Conservation (phyloP, 2,797 vertebrate genomes). For the Podarcis siculus region DNA sequence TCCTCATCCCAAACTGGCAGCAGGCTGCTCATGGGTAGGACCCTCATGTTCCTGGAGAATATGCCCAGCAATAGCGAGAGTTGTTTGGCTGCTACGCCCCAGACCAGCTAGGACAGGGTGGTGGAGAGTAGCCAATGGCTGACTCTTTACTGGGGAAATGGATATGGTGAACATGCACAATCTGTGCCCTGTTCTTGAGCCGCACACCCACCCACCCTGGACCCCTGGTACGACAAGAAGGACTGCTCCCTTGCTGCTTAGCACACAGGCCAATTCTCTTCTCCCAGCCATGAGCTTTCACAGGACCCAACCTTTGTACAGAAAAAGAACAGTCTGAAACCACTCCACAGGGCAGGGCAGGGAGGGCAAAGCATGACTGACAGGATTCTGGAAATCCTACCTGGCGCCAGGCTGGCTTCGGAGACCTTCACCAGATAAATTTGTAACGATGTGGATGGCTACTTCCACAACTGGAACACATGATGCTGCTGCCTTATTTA, state of each 20-base stretch:
- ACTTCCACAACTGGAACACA: background rate
- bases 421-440: background rate
- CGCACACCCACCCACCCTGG: background rate
- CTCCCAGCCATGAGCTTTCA: background rate
- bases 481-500: background rate
- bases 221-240: too few species aligned
- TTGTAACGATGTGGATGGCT: too few species aligned
- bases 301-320: too few species aligned
- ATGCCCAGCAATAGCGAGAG: background rate
- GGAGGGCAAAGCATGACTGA: background rate
- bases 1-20: background rate
- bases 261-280: background rate
- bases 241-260: background rate
- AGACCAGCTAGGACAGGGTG: background rate
- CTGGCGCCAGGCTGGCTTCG: background rate
- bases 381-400: background rate
- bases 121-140: background rate
- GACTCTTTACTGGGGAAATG: background rate
- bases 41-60: background rate
- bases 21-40: background rate
- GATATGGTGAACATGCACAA: background rate
- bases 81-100: background rate
- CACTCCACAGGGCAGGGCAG: background rate
- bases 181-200: background rate
- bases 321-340: background rate